phyloP scores from a whole-genome alignment of 2,113 vertebrate species.

The Circaetus cinerascens region DNA sequence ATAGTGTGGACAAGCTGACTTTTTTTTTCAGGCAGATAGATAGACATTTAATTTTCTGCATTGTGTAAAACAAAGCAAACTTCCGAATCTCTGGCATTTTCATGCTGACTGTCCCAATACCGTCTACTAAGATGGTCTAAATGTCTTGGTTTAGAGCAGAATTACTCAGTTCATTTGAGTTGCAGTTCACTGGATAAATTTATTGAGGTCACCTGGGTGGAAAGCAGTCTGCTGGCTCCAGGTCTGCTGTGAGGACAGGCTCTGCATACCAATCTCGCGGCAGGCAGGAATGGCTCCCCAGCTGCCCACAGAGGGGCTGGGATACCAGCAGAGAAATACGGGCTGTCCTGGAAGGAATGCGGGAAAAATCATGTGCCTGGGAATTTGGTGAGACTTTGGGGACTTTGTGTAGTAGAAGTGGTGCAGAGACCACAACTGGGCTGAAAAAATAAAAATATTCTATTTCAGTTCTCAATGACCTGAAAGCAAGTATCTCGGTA shows the following conservation, averaged over 20 bases:
- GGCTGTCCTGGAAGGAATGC: background rate
- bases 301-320: background rate
- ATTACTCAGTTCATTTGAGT: background rate
- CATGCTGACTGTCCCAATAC: background rate
- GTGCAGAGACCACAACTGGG: background rate
- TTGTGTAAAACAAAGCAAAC: background rate
- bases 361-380: background rate
- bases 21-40: too few relatives aligned
- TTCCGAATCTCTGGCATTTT: background rate
- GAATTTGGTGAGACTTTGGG: background rate
- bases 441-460: background rate
- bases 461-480: background rate
- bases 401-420: fast-evolving
- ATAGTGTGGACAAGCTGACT: background rate
- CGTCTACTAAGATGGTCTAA: background rate
- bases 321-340: background rate
- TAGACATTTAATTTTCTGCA: background rate
- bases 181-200: background rate
- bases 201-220: background rate
- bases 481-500: background rate
- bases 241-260: background rate
- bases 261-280: background rate
- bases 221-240: background rate
- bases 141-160: background rate
- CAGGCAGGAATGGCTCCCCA: background rate